Conservation (phyloP, 2,888 invertebrate genomes). For the Sepiola atlantica region DNA sequence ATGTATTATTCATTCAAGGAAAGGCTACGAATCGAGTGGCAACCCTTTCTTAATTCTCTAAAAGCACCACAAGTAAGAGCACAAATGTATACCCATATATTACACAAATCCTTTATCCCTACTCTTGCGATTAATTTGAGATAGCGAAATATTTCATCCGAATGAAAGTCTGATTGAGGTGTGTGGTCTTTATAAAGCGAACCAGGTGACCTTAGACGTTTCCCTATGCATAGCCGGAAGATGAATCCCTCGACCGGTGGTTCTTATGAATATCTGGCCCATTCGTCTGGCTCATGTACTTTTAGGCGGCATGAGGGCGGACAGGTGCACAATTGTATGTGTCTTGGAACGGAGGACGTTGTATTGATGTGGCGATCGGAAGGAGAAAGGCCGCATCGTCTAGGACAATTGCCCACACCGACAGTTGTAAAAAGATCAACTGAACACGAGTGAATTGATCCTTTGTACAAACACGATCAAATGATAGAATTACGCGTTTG, state of each 20-base stretch:
- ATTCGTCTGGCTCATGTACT: slow-evolving; percentile 4
- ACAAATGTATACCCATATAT: background rate
- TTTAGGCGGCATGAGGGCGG: background rate
- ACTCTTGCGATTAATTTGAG: background rate
- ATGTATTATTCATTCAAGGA: background rate
- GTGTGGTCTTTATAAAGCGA: background rate
- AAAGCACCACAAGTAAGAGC: background rate
- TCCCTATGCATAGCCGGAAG: background rate
- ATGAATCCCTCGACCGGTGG: background rate
- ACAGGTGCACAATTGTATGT: background rate
- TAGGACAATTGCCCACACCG: background rate
- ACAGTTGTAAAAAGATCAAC: background rate
- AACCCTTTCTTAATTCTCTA: background rate
- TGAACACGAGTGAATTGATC: background rate
- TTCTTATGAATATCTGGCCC: background rate
- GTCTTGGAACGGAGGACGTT: background rate
- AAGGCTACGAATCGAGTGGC: background rate
- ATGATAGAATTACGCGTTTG: background rate
- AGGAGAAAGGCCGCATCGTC: background rate
- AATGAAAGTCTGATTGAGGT: background rate
- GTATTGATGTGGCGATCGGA: background rate
- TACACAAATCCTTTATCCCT: background rate
- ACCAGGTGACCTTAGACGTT: background rate
- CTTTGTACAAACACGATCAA: background rate
- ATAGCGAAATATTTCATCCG: background rate